Base-by-base conservation (phyloP, 2,888 invertebrate species). In the Hirtodrosophila cameraria region DNA sequence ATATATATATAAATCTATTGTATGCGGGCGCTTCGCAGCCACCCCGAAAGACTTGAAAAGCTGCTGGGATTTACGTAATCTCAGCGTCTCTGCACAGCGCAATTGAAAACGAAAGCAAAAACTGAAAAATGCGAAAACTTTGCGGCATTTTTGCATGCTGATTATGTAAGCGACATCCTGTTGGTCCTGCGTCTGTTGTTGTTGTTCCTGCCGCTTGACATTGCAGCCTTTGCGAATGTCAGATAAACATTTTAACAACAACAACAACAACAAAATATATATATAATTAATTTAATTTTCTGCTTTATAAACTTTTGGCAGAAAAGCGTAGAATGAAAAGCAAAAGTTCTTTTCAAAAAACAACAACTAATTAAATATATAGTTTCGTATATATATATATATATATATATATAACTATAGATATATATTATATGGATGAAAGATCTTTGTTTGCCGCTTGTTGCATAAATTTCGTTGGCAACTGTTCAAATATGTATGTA, bases 401-500 rank as follows among this genome's bases (percentile, higher is more conserved):
- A 18, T 5, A 18, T 18, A 18, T 18, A 35, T 11, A 35, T 45
- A 30, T 53, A 35, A 11, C 31, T 45, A 64, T 38, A 59, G 25
- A 63, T 75, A 52, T 63, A 54, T 28, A 45, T 25, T 53, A 41
- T 45, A 49, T 30, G 58, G 16, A 59, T 9, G 36, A 45, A 35
- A 53, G 45, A 20, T 39, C 35, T 61, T 62, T 61, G 65, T 54
- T 60, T 63, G 42, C 39, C 49, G 60, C 58, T 55, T 73, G 60
- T 80, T 82, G 77, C 77, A 85, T 76, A 66, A 75, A 75, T 79
- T 73, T 69, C 65, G 43, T 68, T 88, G 88, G 88, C 87, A 87
- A 59, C 55, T 50, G 54, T 84, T 84, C 88, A 88, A 87, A 79
- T 73, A 82, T 72, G 35, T 71, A 54, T 71, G 45, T 69, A 33